Base-by-base conservation (phyloP, 2,888 invertebrate species). In the Neocrepidodera transversa region DNA sequence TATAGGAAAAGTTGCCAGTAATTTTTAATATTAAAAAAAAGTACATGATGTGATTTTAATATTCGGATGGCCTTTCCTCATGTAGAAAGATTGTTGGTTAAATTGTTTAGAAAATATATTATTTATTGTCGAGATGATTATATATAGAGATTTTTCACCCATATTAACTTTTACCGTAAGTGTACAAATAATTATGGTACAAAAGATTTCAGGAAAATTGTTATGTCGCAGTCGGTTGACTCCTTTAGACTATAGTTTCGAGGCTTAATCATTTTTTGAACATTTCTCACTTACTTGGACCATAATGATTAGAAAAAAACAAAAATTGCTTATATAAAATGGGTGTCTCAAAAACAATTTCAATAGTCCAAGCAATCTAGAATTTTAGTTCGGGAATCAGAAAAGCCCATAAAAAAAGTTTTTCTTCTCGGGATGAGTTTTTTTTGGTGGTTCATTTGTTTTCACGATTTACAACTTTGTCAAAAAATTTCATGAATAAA, bases 161-260 rank as follows among this genome's bases (percentile, higher is more conserved):
- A 58, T 64, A 61, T 60, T 54, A 40, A 26, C 20, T 43, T 40
- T 52, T 45, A 26, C 49, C 49, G 55, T 62, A 53, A 71, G 73
- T 73, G 76, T 76, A 77, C 76, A 77, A 77, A 76, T 73, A 65
- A 69, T 70, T 69, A 77, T 76, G 78, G 79, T 79, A 79, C 78
- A 79, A 79, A 42, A 79, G 69, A 72, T 75, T 78, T 78, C 78
- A 75, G 76, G 75, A 76, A 74, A 63, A 64, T 69, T 69, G 65
- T 71, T 68, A 63, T 58, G 56, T 59, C 68, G 66, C 63, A 64
- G 66, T 69, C 66, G 75, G 75, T 75, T 75, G 75, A 71, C 75
- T 75, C 75, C 75, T 70, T 68, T 63, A 57, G 62, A 63, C 71
- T 69, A 57, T 60, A 38, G 43, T 51, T 26, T 52, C 53, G 48